Conservation (phyloP, 2,113 vertebrate genomes). For the Myiozetetes cayanensis region DNA sequence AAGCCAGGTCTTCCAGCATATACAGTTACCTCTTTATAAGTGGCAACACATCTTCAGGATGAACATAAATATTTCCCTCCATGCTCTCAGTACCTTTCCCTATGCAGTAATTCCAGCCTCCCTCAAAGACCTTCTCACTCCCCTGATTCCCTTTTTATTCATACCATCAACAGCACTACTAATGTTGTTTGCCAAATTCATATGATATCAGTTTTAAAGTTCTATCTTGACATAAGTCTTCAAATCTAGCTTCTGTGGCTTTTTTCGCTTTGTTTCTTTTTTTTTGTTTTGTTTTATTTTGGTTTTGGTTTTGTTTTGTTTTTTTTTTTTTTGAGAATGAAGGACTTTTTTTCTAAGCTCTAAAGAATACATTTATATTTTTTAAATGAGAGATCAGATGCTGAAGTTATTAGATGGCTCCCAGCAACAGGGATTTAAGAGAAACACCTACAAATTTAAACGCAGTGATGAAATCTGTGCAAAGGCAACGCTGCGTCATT, state of each 20-base stretch:
- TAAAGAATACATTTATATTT: not conserved
- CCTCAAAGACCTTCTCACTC: not conserved
- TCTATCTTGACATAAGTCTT: not conserved
- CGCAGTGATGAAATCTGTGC: not conserved
- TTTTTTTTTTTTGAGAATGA: not conserved
- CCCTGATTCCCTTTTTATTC: not conserved
- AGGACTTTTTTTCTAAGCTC: not conserved
- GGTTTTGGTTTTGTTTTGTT: not conserved
- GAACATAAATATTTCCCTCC: not conserved
- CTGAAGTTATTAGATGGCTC: not conserved
- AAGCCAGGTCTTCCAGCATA: not conserved
- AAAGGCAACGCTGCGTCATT: not conserved
- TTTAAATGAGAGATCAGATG: not conserved
- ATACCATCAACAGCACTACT: not conserved
- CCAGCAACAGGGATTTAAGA: not conserved
- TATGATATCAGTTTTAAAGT: not conserved
- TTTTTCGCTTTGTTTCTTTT: not conserved
- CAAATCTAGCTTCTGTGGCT: not conserved
- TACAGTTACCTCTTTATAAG: not conserved
- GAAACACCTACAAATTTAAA: not conserved
- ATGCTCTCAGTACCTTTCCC: not conserved
- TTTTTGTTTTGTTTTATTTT: not conserved
- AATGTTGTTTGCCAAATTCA: not conserved
- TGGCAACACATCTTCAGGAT: not conserved
- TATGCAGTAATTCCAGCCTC: not conserved